Evolutionary conservation across 2,113 vertebrate species (phyloP), one percentile per base, ranked within the genome.

Genomic region (Leptobrachium leishanense): DNA sequence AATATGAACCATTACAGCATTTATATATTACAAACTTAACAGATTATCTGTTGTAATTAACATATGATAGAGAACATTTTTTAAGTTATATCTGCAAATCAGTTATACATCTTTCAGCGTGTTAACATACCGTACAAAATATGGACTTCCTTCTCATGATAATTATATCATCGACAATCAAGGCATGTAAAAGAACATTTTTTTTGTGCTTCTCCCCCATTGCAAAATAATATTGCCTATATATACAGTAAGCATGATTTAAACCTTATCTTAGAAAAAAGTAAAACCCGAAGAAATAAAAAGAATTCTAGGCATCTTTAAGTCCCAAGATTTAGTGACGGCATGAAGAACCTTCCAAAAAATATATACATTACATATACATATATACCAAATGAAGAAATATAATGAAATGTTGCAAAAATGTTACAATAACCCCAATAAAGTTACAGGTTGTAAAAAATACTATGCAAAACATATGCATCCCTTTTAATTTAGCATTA

Each of bases 1-100:
- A 80, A 80, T 80, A 80, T 80, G 77, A 80, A 80, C 66, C 13
- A 71, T 80, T 80, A 80, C 77, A 80, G 77, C 77, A 74, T 80
- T 80, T 80, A 68, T 68, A 80, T 80, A 68, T 80, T 80, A 74
- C 77, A 79, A 79, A 79, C 62, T 43, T 20, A 67, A 76, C 43
- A 71, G 72, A 67, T 65, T 64, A n/a, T 70, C 44, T 2, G 62
- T 53, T 57, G 43, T 66, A 59, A 11, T 65, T 59, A 82, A 66
- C 59, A 53, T 68, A 72, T 59, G 71, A 81, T 74, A 75, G 65
- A 70, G 67, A 64, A 70, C 57, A 44, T 55, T 76, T 71, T 68
- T 65, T 74, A 74, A 80, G 77, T 80, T 80, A 80, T 66, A 80
- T 74, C 39, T 74, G 63, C 70, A 79, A 73, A 78, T 72, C 76